Base-by-base conservation (phyloP, 2,797 vertebrate genomes). In the Thamnophis elegans region DNA sequence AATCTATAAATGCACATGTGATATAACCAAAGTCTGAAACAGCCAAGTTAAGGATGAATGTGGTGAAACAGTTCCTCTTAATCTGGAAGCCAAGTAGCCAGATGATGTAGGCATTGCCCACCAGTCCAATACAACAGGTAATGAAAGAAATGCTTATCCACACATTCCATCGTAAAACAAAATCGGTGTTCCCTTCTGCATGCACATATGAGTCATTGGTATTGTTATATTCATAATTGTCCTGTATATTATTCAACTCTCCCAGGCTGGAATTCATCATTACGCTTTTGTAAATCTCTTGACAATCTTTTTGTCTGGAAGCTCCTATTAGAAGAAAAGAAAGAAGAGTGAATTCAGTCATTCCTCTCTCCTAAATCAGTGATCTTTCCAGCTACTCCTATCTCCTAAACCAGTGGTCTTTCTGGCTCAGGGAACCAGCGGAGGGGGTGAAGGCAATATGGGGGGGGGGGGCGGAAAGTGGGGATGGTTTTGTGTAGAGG, bases 121-220 rank as follows among this genome's bases (percentile, higher is more conserved):
- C 22, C 18, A 89, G 3, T 3, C 91, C 91, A 62, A 60, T 7
- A 26, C 32, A 26, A 4, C 86, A 58, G 56, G 14, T 25, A 2
- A 82, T 1, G 0, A 60, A 32, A 26, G 0, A 22, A 6, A 89
- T 20, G 53, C 54, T 1, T 28, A 9, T 10, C 14, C 1, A 42
- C 28, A 10, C 2, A 62, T 10, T 42, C 8, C 3, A 1, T 78
- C 1, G 18, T 18, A 53, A 16, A 4, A 1, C 0, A 26, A 12
- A 42, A 59, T 0, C 0, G 36, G 0, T 25, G 12, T 0, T 25
- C 32, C 13, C 11, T 42, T 16, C 11, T 22, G 5, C 2, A 5
- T 59, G 0, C 3, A 0, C 8, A 60, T 47, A 7, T 60, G 32
- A 60, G 32, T 25, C 14, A 26, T 4, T 60, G 3, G 6, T 5